phyloP scores from a whole-genome alignment of 2,113 vertebrate genomes.

The Aythya baeri region DNA sequence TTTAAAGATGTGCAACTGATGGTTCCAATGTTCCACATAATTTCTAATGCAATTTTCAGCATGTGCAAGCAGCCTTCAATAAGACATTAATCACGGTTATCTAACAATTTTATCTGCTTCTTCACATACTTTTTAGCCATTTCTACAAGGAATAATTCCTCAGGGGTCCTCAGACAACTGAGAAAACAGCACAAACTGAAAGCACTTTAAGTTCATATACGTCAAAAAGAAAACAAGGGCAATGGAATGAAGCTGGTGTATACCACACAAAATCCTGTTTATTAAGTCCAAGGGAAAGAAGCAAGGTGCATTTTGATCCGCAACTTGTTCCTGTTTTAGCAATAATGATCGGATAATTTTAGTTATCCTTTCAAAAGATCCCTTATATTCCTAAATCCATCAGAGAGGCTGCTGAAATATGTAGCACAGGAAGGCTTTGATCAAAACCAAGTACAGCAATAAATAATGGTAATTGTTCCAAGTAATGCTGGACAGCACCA shows the following conservation, averaged over 20 bases:
- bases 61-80: not conserved
- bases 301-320: not conserved
- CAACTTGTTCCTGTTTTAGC: not conserved
- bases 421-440: not conserved
- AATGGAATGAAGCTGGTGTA: not conserved
- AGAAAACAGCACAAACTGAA: not conserved
- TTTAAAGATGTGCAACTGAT: not conserved
- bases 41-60: not conserved
- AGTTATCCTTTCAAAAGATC: not conserved
- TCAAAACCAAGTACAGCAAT: constrained; percentile 7
- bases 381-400: not conserved
- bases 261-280: not conserved
- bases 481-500: constrained; percentile 29
- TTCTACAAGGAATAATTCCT: constrained; percentile 1
- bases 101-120: not conserved
- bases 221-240: not conserved
- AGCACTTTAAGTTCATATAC: not conserved
- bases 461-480: not conserved
- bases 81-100: not conserved
- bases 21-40: not conserved
- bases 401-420: constrained; percentile 8
- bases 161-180: not conserved
- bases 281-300: not conserved
- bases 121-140: not conserved
- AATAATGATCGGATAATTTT: not conserved